Base-by-base conservation (phyloP, 2,113 vertebrate species). In the Corythornis vintsioides region DNA sequence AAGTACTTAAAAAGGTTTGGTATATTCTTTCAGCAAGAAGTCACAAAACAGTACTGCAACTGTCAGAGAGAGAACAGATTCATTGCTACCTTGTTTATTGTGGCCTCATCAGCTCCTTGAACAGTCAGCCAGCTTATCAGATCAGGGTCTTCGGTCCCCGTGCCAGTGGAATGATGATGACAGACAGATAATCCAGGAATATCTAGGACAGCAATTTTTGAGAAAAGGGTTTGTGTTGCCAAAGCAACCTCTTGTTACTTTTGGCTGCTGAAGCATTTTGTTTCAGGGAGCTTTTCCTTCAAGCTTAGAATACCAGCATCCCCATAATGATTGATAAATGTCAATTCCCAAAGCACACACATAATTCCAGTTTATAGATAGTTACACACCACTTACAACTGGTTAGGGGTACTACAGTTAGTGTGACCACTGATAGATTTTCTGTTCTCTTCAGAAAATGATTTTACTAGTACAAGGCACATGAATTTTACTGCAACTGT, bases 81-180 rank as follows among this genome's bases (percentile, higher is more conserved):
- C 21, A 83, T 55, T 78, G 92, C 95, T 98, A 99, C 99, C 98
- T 93, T 98, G 89, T 98, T 98, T 95, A 99, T 98, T 2, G 99
- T 98, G 93, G 99, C 98, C 65, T 98, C 97, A 63, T 99, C 99
- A 9, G 98, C 98, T 71, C 98, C 98, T 3, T 98, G 98, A 56
- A 96, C 96, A 28, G 91, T 97, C 80, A 99, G 97, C 99, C 99
- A 99, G 64, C 96, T 96, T 81, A 95, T 98, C 88, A 99, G 98
- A 79, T 98, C 98, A 7, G 97, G 93, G 89, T 99, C 98, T 80
- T 97, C 97, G 0, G 66, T 93, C 57, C 82, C 95, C 48, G 95
- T 84, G 56, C 96, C 89, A 43, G 96, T 55, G 75, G 92, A 93
- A 95, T 79, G 95, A 69, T 65, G 81, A 76, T 89, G 97, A 76